Base-by-base conservation (phyloP, 2,888 invertebrate genomes). In the Limnephilus rhombicus region DNA sequence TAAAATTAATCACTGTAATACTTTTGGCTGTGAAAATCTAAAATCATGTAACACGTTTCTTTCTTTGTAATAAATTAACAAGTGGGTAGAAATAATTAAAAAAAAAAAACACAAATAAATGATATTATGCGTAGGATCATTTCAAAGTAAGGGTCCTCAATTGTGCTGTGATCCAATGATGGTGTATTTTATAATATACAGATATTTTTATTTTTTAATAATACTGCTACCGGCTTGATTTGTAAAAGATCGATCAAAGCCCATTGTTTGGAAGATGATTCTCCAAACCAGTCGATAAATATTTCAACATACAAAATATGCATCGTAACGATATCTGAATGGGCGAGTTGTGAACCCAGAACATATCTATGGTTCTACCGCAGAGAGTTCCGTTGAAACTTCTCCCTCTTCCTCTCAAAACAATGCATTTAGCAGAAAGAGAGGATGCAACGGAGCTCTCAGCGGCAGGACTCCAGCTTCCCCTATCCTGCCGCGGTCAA, bases 281-380 rank as follows among this genome's bases (percentile, higher is more conserved):
- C 68, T 88, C 68, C 34, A 83, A 53, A 86, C 91, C 81, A 91
- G 82, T 91, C 83, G 85, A 41, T 41, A 86, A 45, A 91, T 80
- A 91, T 91, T 91, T 81, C 31, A 31, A 85, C 90, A 45, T 91
- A 45, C 13, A 80, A 90, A 92, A 92, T 49, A 86, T 92, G 92
- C 92, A n/a, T 81, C 83, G 92, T 92, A 90, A 91, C 45, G 49
- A 81, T 41, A n/a, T 34, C 90, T 90, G 90, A 81, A 90, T 90
- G 49, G 83, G 53, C 24, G 34, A 83, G n/a, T 29, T 80, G 83
- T 81, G 81, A 81, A 31, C 29, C 29, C 82, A 49, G 83, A 34
- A 90, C 37, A 24, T 68, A 24, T 7, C 24, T 68, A 68, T 24
- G 68, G 68, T 68, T 24, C 9, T n/a, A 68, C 68, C 9, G 24